phyloP scores from a whole-genome alignment of 2,888 invertebrate species.

The Caenorhabditis sp. region DNA sequence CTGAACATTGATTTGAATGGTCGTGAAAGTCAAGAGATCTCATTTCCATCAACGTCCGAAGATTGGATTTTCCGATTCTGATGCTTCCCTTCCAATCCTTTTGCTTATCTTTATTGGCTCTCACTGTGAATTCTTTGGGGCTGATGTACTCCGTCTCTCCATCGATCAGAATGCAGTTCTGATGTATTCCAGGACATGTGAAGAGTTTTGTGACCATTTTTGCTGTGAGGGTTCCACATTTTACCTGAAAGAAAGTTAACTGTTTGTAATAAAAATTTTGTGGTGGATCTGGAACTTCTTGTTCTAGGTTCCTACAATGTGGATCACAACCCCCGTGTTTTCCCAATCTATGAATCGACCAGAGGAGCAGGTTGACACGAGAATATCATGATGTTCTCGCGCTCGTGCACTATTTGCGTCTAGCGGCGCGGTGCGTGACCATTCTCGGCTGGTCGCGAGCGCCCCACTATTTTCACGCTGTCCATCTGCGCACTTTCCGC shows the following conservation, averaged over 20 bases:
- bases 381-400: slow-evolving; percentile 65
- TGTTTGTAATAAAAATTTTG: no score
- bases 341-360: slow-evolving; percentile 13
- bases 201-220: slow-evolving; percentile 83
- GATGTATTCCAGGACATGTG: slow-evolving; percentile 85
- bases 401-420: slow-evolving; percentile 58
- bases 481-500: slow-evolving; percentile 36
- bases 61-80: slow-evolving; percentile 83
- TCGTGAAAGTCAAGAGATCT: slow-evolving; percentile 84
- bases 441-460: slow-evolving; percentile 42
- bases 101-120: slow-evolving; percentile 84
- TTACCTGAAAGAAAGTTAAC: slow-evolving; percentile 79
- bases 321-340: neutral
- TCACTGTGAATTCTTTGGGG: slow-evolving; percentile 84
- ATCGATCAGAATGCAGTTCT: slow-evolving; percentile 84
- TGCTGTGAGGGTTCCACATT: slow-evolving; percentile 81
- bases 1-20: slow-evolving; percentile 84
- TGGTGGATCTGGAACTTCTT: no score
- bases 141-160: slow-evolving; percentile 82
- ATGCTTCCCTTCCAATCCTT: slow-evolving; percentile 85
- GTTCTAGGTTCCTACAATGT: neutral
- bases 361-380: slow-evolving; percentile 46
- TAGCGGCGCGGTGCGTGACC: slow-evolving; percentile 61
- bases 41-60: slow-evolving; percentile 84
- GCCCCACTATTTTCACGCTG: slow-evolving; percentile 62